Evolutionary conservation across 2,113 vertebrate genomes (phyloP).

Genomic region (Smithornis capensis): DNA sequence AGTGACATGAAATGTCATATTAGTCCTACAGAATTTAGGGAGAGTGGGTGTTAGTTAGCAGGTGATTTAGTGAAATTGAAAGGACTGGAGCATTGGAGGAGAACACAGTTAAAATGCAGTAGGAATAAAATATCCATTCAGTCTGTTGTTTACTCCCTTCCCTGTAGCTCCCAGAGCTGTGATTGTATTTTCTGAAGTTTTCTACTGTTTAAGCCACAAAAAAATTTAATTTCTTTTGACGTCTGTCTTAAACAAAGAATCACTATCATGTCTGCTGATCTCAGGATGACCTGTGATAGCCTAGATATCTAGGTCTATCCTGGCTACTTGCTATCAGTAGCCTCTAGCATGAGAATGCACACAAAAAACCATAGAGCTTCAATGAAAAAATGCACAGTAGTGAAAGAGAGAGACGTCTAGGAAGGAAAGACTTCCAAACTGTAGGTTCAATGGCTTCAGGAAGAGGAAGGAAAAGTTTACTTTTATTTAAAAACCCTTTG

Average conservation of each 20-base stretch:
- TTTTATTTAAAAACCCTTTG: neutral
- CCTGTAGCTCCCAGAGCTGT: neutral
- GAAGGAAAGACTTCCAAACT: neutral
- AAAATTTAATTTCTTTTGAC: constrained; percentile 9
- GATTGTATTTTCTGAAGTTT: neutral
- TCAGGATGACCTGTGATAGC: neutral
- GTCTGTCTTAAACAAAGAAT: neutral
- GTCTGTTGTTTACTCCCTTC: neutral
- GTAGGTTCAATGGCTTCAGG: neutral
- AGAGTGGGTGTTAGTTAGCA: neutral
- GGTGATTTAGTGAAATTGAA: constrained; percentile 9
- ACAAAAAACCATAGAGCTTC: neutral
- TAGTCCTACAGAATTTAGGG: neutral
- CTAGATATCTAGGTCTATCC: neutral
- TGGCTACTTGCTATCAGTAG: neutral
- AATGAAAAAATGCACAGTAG: neutral
- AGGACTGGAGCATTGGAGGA: neutral
- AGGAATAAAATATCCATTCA: neutral
- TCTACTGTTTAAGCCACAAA: neutral
- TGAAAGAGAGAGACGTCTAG: neutral
- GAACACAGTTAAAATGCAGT: neutral
- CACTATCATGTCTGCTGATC: accelerated
- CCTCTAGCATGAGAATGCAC: neutral
- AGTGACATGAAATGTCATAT: neutral
- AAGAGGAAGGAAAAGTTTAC: neutral